Percentiles rank a stretch among this genome's conserved stretches.
phyloP scores from a whole-genome alignment of 2,797 vertebrate species.

The Choloepus didactylus region DNA sequence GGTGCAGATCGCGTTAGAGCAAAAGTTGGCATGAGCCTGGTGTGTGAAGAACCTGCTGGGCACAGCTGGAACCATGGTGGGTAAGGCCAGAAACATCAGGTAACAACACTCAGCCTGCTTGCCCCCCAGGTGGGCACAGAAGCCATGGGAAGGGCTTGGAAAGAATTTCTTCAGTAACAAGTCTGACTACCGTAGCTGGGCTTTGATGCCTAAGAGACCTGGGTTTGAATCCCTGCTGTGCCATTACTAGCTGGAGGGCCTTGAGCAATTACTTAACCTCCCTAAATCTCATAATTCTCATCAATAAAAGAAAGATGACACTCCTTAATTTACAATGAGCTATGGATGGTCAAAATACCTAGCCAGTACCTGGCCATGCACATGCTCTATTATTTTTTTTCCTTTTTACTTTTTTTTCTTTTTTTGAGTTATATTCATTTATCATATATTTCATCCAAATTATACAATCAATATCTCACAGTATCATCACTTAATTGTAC shows the following conservation, averaged over 20 bases:
- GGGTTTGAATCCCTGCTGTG: neutral
- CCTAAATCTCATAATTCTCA: neutral
- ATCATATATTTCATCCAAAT: too few species aligned
- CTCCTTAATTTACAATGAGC: neutral
- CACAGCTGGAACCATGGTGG: neutral
- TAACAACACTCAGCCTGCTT: neutral
- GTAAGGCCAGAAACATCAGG: neutral
- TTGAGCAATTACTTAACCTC: neutral
- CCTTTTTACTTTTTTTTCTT: too few species aligned
- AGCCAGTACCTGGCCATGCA: neutral
- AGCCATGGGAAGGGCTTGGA: neutral
- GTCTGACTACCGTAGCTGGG: neutral
- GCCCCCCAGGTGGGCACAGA: neutral
- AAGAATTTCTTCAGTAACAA: neutral
- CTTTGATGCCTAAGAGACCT: neutral
- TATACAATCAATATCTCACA: too few species aligned
- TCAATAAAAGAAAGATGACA: neutral
- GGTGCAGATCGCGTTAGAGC: neutral
- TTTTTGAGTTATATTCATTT: too few species aligned
- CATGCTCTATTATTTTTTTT: too few species aligned
- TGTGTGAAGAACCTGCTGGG: neutral
- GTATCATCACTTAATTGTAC: too few species aligned
- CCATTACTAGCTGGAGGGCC: neutral
- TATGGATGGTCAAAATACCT: too few species aligned
- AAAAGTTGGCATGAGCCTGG: neutral